phyloP scores from a whole-genome alignment of 2,113 vertebrate genomes.

The Ptilonorhynchus violaceus region DNA sequence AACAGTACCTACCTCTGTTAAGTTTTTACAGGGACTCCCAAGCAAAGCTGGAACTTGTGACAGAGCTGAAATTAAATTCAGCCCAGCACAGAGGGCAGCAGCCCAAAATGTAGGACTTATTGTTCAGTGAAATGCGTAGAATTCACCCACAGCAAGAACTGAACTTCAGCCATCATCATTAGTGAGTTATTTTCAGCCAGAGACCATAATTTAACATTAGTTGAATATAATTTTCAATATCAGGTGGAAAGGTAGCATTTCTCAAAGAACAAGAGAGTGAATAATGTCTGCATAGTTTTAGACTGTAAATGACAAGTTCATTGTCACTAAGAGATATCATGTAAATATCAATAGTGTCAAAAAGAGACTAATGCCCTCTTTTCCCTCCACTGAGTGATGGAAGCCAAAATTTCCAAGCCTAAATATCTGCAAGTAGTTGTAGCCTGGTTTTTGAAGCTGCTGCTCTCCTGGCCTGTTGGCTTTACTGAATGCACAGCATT shows the following conservation, averaged over 20 bases:
- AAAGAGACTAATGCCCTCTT: background rate
- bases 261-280: background rate
- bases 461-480: background rate
- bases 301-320: background rate
- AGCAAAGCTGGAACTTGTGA: background rate
- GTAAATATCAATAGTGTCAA: background rate
- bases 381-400: background rate
- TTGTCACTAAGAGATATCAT: background rate
- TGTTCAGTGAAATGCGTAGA: background rate
- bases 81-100: background rate
- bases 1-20: background rate
- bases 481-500: background rate
- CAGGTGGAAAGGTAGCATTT: background rate
- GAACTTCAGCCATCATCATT: background rate
- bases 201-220: background rate
- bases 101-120: background rate
- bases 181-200: background rate
- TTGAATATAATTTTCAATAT: background rate
- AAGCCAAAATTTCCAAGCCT: background rate
- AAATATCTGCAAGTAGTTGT: background rate
- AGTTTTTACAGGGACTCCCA: background rate
- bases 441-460: background rate
- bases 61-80: background rate
- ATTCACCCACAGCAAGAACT: background rate
- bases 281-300: background rate